Conservation (phyloP, 2,113 vertebrate genomes). For the Phrynosoma platyrhinos region DNA sequence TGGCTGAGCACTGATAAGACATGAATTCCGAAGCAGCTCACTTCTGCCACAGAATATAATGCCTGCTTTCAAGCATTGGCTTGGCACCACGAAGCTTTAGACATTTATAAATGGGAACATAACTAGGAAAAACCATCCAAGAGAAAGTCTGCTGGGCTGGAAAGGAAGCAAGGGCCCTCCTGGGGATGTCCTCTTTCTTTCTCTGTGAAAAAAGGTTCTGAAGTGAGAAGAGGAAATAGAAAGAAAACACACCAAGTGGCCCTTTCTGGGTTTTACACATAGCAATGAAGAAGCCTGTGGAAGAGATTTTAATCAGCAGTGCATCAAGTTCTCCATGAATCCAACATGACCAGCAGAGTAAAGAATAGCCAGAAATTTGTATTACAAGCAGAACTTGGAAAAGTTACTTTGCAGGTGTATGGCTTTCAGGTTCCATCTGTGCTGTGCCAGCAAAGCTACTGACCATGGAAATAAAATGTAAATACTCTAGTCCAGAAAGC, state of each 20-base stretch:
- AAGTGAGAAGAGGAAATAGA: background rate
- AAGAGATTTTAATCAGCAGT: background rate
- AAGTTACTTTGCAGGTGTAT: no score
- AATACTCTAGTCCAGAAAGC: no score
- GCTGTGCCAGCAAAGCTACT: background rate
- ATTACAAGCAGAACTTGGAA: no score
- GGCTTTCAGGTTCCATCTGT: background rate
- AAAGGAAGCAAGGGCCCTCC: background rate
- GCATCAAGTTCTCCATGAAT: background rate
- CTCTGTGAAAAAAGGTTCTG: background rate
- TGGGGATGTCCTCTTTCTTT: background rate
- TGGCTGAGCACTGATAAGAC: conserved; percentile 39
- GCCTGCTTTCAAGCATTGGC: background rate
- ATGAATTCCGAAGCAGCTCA: background rate
- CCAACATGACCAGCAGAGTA: background rate
- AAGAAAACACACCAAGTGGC: background rate
- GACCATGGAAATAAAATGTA: no score
- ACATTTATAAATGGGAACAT: background rate
- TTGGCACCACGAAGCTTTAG: background rate
- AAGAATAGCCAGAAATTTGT: background rate
- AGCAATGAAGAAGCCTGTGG: background rate
- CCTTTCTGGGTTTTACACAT: background rate
- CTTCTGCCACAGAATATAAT: background rate
- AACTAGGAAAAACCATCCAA: conserved; percentile 3
- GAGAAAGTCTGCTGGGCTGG: background rate